Conservation (phyloP, 2,113 vertebrate genomes). For the Potamarius usumacintae region DNA sequence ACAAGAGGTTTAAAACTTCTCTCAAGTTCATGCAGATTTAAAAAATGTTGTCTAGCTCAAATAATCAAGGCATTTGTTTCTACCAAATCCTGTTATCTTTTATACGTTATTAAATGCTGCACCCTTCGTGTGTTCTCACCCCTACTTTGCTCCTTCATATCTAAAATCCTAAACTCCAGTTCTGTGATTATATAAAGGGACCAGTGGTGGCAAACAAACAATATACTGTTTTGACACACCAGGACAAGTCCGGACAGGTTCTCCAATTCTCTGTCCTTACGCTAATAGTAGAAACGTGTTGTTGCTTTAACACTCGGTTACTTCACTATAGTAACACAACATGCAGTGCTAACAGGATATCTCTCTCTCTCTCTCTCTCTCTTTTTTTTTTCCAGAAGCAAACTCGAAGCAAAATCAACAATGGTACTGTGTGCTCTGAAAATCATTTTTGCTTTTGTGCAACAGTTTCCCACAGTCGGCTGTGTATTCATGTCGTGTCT, state of each 20-base stretch:
- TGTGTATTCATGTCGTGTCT: not conserved
- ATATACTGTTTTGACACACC: not conserved
- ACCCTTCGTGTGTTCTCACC: not conserved
- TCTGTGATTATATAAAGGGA: not conserved
- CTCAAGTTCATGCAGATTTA: not conserved
- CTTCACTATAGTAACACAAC: constrained; percentile 43
- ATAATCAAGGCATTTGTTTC: not conserved
- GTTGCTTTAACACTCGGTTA: constrained; percentile 20
- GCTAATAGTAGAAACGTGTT: constrained; percentile 10
- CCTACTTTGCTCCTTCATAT: not conserved
- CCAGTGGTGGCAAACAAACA: not conserved
- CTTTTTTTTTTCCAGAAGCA: not conserved
- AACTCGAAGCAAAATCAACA: not conserved
- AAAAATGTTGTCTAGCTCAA: not conserved
- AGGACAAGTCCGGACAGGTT: constrained; percentile 30
- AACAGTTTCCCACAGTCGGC: constrained; percentile 5
- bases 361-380: not conserved
- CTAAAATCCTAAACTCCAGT: not conserved
- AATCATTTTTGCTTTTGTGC: not conserved
- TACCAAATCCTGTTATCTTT: not conserved
- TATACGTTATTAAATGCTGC: not conserved
- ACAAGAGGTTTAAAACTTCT: not conserved
- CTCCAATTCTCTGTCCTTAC: not conserved
- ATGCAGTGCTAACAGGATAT: constrained; percentile 5
- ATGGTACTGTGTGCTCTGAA: too few species aligned